Evolutionary conservation across 1,140 invertebrate genomes (phyloP).

Genomic region (Drosophila kurseongensis): DNA sequence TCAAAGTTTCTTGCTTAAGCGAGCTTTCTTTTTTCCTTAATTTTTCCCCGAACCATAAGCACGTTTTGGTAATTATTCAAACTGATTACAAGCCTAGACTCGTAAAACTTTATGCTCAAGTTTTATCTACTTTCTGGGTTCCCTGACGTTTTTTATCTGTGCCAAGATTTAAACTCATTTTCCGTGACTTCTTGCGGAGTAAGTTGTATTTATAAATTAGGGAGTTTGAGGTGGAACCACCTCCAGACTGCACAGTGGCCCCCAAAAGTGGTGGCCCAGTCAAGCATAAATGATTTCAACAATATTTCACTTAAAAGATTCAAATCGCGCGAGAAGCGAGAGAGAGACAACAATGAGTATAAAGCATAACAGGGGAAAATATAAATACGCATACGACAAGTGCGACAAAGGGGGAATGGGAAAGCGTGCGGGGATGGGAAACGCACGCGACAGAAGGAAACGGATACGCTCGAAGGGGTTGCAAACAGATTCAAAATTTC

Average conservation of each 20-base stretch:
- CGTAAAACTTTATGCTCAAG: conserved; percentile 67
- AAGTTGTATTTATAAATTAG: conserved; percentile 65
- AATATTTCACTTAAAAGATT: conserved; percentile 84
- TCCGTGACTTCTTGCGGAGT: conserved; percentile 54
- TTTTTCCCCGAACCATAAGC: conserved; percentile 14
- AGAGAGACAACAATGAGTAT: conserved; percentile 51
- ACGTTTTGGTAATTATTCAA: conserved; percentile 77
- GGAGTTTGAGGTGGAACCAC: conserved; percentile 50
- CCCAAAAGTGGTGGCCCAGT: conserved; percentile 48
- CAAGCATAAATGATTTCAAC: conserved; percentile 80
- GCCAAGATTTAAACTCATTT: conserved; percentile 63
- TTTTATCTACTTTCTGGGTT: conserved; percentile 67
- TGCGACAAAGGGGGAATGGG: conserved; percentile 12
- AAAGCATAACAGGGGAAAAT: conserved; percentile 68
- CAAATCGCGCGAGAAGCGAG: conserved; percentile 68
- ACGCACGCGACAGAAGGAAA: conserved; percentile 81
- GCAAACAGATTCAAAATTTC: conserved; percentile 84
- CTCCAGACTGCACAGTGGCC: conserved; percentile 3
- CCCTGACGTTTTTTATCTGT: conserved; percentile 51
- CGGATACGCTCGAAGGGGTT: conserved; percentile 83
- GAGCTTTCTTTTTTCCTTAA: not conserved
- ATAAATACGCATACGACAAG: conserved; percentile 81
- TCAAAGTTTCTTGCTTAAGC: not conserved
- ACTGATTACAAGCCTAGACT: conserved; percentile 60
- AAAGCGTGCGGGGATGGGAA: conserved; percentile 26